phyloP scores from a whole-genome alignment of 2,797 vertebrate species.

The Falco naumanni region DNA sequence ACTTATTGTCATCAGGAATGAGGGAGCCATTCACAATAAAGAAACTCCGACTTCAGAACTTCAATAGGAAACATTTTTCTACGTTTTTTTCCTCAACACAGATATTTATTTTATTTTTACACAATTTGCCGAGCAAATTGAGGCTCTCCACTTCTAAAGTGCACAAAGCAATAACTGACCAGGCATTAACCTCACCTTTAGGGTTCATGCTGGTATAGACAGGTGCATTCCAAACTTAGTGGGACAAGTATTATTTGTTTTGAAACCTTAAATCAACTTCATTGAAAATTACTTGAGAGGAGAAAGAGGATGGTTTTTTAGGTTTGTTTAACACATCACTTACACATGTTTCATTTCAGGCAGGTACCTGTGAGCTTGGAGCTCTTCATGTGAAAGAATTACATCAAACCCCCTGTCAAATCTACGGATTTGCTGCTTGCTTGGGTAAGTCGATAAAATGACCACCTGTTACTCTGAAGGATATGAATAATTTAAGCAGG shows the following conservation, averaged over 20 bases:
- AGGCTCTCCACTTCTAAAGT: background rate
- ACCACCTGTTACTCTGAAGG: background rate
- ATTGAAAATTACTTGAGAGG: background rate
- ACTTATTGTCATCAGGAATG: background rate
- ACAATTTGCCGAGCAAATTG: background rate
- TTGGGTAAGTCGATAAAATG: background rate
- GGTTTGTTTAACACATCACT: background rate
- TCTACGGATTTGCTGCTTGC: background rate
- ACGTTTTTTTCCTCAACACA: background rate
- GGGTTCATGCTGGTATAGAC: background rate
- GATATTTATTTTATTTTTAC: no score
- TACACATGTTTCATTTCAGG: background rate
- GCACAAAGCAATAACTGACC: background rate
- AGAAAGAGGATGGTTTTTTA: background rate
- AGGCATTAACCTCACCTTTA: background rate
- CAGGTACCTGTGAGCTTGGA: background rate
- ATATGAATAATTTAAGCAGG: background rate
- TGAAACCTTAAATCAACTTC: background rate
- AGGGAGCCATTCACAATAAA: background rate
- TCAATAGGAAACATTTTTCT: accelerated
- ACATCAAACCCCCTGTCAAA: background rate
- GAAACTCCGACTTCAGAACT: background rate
- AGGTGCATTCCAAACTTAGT: background rate
- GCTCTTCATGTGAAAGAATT: background rate
- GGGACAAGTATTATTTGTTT: background rate